Base-by-base conservation (phyloP, 1,140 invertebrate species). In the Bombus pascuorum region DNA sequence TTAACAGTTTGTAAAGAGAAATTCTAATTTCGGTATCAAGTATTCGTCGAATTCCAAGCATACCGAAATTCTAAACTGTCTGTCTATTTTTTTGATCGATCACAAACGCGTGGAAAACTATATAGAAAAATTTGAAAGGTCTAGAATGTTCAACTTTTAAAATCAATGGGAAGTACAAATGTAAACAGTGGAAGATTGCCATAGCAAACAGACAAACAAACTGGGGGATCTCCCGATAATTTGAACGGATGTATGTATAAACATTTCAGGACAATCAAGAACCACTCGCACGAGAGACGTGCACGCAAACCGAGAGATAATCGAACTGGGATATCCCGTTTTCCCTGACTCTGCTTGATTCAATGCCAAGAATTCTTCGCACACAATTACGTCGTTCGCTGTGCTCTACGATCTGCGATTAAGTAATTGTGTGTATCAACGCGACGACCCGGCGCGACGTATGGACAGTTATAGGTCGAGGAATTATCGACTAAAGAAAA, bases 321-420 rank as follows among this genome's bases (percentile, higher is more conserved):
- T 77, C 44, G 37, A 81, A 81, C 32, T 22, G 83, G 68, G 74
- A 42, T 78, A 82, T 79, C 53, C 59, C 59, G 53, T 82, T 88
- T 82, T 89, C 81, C 74, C 22, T 66, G 28, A 25, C 37, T 78
- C 57, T 13, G n/a, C 18, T 57, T 57, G 34, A 83, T 77, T 78
- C 82, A 88, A 85, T 89, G 86, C 81, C 81, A 88, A 78, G 53
- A 86, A 78, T 86, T 86, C 66, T 37, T 57, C 44, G 59, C 44
- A 34, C 59, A 32, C 70, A 68, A 42, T 80, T 44, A 34, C 28
- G 22, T 78, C 22, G 53, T 3, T 25, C 39, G 13, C 42, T 15
- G 25, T 68, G 42, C 44, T 73, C 65, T 42, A 53, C 71, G 44
- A 75, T 75, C 15, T 12, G 22, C 39, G 59, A 68, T 75, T 82